Conservation (phyloP, 2,888 invertebrate species). For the Lepas anatifera region DNA sequence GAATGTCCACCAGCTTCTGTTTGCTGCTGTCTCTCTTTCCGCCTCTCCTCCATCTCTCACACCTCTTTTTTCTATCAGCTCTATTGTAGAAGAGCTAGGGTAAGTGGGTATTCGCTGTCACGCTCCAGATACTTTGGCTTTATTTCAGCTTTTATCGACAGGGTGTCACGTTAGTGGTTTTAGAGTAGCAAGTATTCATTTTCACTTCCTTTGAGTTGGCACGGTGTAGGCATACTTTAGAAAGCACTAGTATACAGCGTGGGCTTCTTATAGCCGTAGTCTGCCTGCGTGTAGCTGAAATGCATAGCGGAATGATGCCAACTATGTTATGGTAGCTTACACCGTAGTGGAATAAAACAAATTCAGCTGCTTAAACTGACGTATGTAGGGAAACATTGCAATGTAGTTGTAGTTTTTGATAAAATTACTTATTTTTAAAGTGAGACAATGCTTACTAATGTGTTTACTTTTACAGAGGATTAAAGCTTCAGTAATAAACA, state of each 20-base stretch:
- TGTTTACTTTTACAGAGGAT: too few relatives aligned
- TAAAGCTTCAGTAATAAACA: too few relatives aligned
- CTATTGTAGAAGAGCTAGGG: slow-evolving; percentile 7
- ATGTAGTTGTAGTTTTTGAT: too few relatives aligned
- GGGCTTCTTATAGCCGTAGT: not conserved
- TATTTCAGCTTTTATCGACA: not conserved
- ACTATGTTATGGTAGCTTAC: too few relatives aligned
- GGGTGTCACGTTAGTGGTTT: not conserved
- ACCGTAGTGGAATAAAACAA: too few relatives aligned
- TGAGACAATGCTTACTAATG: too few relatives aligned
- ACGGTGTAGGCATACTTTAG: not conserved
- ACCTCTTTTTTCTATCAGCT: slow-evolving; percentile 10
- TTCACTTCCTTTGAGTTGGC: not conserved
- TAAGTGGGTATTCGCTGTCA: not conserved
- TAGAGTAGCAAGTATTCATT: not conserved
- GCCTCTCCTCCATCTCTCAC: slow-evolving; percentile 10
- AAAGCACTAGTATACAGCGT: not conserved
- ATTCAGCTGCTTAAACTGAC: too few relatives aligned
- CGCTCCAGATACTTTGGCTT: not conserved
- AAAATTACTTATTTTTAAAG: too few relatives aligned
- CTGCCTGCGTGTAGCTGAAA: too few relatives aligned
- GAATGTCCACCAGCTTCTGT: not conserved
- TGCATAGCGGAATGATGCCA: too few relatives aligned
- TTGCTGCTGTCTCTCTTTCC: not conserved
- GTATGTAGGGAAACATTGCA: too few relatives aligned